Evolutionary conservation across 1,140 invertebrate species (phyloP).

Genomic region (Drosophila bipectinata): DNA sequence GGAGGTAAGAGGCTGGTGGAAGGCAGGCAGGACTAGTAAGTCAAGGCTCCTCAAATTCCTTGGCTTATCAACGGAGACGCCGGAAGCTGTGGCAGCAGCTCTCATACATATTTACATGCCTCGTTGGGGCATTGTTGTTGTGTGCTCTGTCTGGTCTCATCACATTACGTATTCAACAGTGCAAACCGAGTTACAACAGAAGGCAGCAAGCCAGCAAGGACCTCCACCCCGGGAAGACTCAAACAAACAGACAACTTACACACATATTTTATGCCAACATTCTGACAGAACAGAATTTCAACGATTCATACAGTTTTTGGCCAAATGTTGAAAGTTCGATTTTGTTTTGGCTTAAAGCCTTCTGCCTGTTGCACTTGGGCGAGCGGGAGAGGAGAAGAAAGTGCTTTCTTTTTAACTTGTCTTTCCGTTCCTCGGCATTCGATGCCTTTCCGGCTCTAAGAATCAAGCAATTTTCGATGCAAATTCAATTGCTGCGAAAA

Average conservation of each 20-base stretch:
- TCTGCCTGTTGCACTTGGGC: conserved; percentile 2
- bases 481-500: conserved; percentile 66
- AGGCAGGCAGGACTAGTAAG: conserved; percentile 27
- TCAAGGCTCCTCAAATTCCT: conserved; percentile 74
- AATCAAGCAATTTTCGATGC: conserved; percentile 29
- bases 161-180: conserved; percentile 73
- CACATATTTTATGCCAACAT: not conserved
- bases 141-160: conserved; percentile 56
- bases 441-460: not conserved
- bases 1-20: not conserved
- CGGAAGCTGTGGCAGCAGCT: conserved; percentile 75
- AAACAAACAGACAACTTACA: not conserved
- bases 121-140: conserved; percentile 48
- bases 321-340: conserved; percentile 14
- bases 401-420: not conserved
- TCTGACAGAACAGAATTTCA: conserved; percentile 4
- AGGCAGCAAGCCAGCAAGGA: conserved; percentile 10
- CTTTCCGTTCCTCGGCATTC: conserved; percentile 2
- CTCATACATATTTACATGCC: conserved; percentile 78
- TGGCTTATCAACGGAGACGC: conserved; percentile 73
- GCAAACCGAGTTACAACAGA: conserved; percentile 21
- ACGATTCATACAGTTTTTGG: conserved; percentile 8
- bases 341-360: conserved; percentile 16
- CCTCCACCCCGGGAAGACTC: not conserved
- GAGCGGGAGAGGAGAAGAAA: not conserved